These are phyloP conservation scores for Harpagifer antarcticus DNA, from an alignment of 2,797 vertebrate genomes.

Conservation along the genomic window DNA sequence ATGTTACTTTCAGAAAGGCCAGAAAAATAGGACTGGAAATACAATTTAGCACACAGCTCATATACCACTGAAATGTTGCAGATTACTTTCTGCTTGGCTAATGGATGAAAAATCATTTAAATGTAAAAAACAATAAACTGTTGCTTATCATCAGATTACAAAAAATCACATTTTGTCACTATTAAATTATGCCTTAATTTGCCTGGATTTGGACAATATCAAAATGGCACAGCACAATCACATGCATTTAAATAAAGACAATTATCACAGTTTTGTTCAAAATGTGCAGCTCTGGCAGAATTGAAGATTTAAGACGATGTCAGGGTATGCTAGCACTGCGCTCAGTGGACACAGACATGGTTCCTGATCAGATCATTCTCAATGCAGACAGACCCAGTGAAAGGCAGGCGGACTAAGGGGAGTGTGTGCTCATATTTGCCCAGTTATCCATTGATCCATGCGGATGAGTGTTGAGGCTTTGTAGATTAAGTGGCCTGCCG, in stretches of 20 bases:
- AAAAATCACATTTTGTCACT: background rate
- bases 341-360: slow-evolving; percentile 44
- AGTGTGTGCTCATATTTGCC: slow-evolving; percentile 76
- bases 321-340: slow-evolving; percentile 31
- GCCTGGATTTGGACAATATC: background rate
- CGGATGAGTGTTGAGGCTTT: slow-evolving; percentile 68
- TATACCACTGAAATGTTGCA: background rate
- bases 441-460: slow-evolving; percentile 75
- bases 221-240: background rate
- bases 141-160: background rate
- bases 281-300: slow-evolving; percentile 27
- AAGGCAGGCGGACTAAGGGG: slow-evolving; percentile 42
- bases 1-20: slow-evolving; percentile 3
- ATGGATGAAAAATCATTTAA: background rate
- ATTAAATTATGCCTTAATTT: background rate
- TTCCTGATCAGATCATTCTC: slow-evolving; percentile 57
- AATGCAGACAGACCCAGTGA: slow-evolving; percentile 27
- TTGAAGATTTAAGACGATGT: slow-evolving; percentile 36
- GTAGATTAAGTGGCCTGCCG: slow-evolving; percentile 72
- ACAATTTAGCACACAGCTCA: background rate
- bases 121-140: background rate
- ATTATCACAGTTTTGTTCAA: slow-evolving; percentile 37
- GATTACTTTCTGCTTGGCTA: background rate
- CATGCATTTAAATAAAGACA: background rate
- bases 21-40: background rate